Base-by-base conservation (phyloP, 2,113 vertebrate species). In the Solea senegalensis region DNA sequence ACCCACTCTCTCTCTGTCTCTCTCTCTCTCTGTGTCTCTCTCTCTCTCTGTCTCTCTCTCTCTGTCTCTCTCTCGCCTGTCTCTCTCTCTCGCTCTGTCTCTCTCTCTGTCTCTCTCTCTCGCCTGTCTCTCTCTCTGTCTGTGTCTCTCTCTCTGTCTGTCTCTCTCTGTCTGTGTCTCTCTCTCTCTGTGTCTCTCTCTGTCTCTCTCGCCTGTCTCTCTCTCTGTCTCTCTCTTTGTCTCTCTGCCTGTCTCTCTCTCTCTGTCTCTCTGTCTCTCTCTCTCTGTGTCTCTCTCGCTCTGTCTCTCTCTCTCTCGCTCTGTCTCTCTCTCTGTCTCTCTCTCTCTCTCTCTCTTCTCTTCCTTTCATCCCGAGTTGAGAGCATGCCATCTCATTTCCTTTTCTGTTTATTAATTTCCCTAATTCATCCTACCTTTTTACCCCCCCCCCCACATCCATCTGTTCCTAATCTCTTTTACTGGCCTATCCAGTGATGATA, bases 401-500 rank as follows among this genome's bases (percentile, higher is more conserved):
- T 54, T 39, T 45, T 55, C 40, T 53, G 7, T 65, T 77, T 48
- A 43, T 49, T n/a, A 26, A 49, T 9, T 58, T 52, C 15, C 10
- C 11, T 51, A 51, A 8, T 41, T 67, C 45, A 56, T 14, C n/a
- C 46, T 70, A 7, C 69, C 46, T 69, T 43, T 52, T 21, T 56
- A 54, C 13, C 63, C 51, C 8, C 80, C 27, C 64, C 54, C 76
- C 59, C n/a, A 16, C 50, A 58, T 78, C 68, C 65, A 26, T 46
- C 34, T 45, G 34, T 54, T 40, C 5, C 62, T 77, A 86, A 86
- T 83, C 79, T 64, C 60, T 13, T 3, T 41, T 40, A 26, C 74
- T n/a, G 0, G 64, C 69, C 74, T 55, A 55, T 68, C 63, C 84
- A 74, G 72, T 76, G 78, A 65, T 82, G 70, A 80, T 87, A 89